A percentile compares a stretch with the other conserved stretches of the same genome.
phyloP scores from a whole-genome alignment of 2,113 vertebrate genomes.

The Perca flavescens region DNA sequence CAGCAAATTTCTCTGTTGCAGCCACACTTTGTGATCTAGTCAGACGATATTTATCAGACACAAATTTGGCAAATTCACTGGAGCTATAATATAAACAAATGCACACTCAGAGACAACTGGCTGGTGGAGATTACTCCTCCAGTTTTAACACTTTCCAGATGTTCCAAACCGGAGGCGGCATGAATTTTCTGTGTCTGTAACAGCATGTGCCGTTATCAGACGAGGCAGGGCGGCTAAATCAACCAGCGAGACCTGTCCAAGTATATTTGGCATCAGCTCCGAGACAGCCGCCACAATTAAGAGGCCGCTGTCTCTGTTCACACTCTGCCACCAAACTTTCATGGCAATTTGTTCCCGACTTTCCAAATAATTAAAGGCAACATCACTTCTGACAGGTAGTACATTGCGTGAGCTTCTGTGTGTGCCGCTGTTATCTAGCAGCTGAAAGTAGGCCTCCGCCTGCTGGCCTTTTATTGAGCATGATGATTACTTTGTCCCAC shows the following conservation, averaged over 20 bases:
- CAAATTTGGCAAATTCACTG: not conserved
- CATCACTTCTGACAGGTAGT: conserved; percentile 53
- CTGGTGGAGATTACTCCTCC: conserved; percentile 2
- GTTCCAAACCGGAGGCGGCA: conserved; percentile 33
- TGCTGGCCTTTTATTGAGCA: conserved; percentile 22
- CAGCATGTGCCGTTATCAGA: conserved; percentile 36
- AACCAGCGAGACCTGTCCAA: conserved; percentile 48
- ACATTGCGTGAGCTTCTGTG: conserved; percentile 15
- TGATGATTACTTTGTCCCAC: conserved; percentile 30
- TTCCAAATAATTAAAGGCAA: conserved; percentile 61
- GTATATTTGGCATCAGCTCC: conserved; percentile 34
- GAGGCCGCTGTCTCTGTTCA: conserved; percentile 43
- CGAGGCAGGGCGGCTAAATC: conserved; percentile 35
- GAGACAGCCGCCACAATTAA: conserved; percentile 42
- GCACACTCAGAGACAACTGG: conserved; percentile 5
- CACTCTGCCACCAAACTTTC: conserved; percentile 37
- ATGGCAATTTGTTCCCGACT: conserved; percentile 52
- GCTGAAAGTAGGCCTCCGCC: conserved; percentile 13
- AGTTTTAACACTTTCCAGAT: conserved; percentile 43
- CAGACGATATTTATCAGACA: not conserved
- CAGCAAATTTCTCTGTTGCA: not conserved
- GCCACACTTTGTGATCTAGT: not conserved
- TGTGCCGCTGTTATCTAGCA: not conserved
- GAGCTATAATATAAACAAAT: conserved; percentile 1
- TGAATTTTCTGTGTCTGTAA: conserved; percentile 25